Conservation (phyloP, 2,797 vertebrate genomes). For the Sebastes vulpes region DNA sequence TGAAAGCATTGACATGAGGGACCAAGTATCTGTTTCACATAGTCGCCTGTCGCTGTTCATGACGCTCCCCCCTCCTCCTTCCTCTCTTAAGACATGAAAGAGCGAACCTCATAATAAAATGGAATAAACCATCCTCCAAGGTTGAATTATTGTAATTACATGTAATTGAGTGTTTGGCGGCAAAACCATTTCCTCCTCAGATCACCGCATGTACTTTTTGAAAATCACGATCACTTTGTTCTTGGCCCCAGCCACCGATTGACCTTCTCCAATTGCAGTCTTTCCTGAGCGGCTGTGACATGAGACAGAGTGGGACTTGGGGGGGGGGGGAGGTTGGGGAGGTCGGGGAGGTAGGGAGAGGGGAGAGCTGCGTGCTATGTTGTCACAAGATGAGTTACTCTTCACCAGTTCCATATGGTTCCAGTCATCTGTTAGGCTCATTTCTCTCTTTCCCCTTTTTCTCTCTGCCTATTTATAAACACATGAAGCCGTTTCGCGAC, state of each 20-base stretch:
- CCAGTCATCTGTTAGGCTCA: slow-evolving; percentile 69
- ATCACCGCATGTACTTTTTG: slow-evolving; percentile 73
- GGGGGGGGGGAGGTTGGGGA: neutral
- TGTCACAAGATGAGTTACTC: slow-evolving; percentile 80
- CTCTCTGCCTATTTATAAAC: slow-evolving; percentile 74
- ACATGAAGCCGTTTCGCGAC: slow-evolving; percentile 39
- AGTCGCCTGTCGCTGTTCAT: slow-evolving; percentile 57
- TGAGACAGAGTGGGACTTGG: slow-evolving; percentile 69
- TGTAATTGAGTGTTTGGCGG: slow-evolving; percentile 84
- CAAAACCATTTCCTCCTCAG: slow-evolving; percentile 82
- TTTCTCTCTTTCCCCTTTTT: slow-evolving; percentile 52
- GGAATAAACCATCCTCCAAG: slow-evolving; percentile 83
- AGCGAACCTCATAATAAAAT: slow-evolving; percentile 82
- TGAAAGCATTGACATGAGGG: slow-evolving; percentile 53
- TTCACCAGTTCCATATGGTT: slow-evolving; percentile 76
- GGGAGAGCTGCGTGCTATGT: slow-evolving; percentile 34
- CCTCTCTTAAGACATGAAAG: slow-evolving; percentile 71
- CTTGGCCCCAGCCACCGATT: slow-evolving; percentile 75
- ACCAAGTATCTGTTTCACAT: slow-evolving; percentile 77
- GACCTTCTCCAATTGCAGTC: slow-evolving; percentile 84
- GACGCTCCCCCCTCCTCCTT: neutral
- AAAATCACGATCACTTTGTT: slow-evolving; percentile 83
- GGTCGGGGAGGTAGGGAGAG: neutral
- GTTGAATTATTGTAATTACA: slow-evolving; percentile 85
- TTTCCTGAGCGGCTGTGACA: slow-evolving; percentile 74